These are phyloP conservation scores for Ailurus styani DNA, from an alignment of 2,113 vertebrate species.

Conservation along the genomic window DNA sequence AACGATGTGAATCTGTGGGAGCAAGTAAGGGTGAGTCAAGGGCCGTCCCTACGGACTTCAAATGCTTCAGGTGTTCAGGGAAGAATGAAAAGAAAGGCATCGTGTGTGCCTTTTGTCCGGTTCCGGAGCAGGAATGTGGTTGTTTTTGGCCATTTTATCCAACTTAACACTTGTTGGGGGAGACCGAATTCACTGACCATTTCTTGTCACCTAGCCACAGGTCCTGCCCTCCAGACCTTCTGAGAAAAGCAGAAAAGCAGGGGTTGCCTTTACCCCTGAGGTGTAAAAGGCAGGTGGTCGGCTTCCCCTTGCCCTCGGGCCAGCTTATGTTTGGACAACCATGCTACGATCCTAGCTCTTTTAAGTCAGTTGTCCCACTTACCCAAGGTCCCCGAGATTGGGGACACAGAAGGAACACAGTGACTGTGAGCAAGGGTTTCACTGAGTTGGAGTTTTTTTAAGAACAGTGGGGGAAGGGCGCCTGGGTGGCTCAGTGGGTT, in stretches of 20 bases:
- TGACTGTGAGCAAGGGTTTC: not conserved
- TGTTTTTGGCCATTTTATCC: not conserved
- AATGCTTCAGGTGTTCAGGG: no score
- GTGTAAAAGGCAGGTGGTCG: fast-evolving
- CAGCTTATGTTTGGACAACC: not conserved
- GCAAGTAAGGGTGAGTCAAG: no score
- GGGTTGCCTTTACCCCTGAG: not conserved
- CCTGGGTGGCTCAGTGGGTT: no score
- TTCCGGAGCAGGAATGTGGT: not conserved
- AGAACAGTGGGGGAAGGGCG: no score
- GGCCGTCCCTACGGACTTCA: no score
- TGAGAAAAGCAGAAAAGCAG: not conserved
- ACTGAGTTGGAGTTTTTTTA: not conserved
- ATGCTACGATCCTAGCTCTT: not conserved
- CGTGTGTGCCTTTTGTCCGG: not conserved
- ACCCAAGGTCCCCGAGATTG: not conserved
- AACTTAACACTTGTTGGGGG: not conserved
- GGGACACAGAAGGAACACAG: not conserved
- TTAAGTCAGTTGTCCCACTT: not conserved
- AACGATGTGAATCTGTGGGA: no score
- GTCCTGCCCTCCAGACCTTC: not conserved
- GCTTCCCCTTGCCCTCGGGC: not conserved
- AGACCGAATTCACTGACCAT: not conserved
- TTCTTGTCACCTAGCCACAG: not conserved
- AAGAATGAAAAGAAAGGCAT: no score